phyloP scores from a whole-genome alignment of 2,113 vertebrate species.

The Xiphophorus couchianus region DNA sequence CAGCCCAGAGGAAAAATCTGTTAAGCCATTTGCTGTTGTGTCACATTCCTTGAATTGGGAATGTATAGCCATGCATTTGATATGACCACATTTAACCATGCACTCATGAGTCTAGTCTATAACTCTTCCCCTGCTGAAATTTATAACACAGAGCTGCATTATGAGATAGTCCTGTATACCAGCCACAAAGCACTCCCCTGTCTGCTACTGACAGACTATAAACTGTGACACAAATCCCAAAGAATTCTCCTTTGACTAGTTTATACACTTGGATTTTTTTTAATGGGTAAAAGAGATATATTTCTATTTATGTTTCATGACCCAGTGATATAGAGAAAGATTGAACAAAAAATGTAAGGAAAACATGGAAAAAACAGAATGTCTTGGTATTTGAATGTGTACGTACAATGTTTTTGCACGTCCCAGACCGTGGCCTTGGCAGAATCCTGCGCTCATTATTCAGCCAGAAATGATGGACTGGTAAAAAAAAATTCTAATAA shows the following conservation, averaged over 20 bases:
- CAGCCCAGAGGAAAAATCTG: conserved; percentile 75
- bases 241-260: conserved; percentile 54
- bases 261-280: conserved; percentile 44
- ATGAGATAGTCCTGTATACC: conserved; percentile 66
- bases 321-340: neutral
- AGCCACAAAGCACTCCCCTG: conserved; percentile 51
- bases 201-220: conserved; percentile 67
- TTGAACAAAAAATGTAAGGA: neutral
- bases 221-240: conserved; percentile 64
- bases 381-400: conserved; percentile 6
- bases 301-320: conserved; percentile 24
- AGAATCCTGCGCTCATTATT: conserved; percentile 13
- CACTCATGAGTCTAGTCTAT: conserved; percentile 66
- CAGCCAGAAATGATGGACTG: conserved; percentile 2
- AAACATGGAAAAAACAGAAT: conserved; percentile 18
- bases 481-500: neutral
- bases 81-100: conserved; percentile 73
- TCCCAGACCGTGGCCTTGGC: conserved; percentile 32
- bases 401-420: neutral
- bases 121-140: conserved; percentile 67
- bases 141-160: conserved; percentile 64
- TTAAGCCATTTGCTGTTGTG: conserved; percentile 87
- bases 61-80: conserved; percentile 79
- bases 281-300: conserved; percentile 35
- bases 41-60: conserved; percentile 83